phyloP scores from a whole-genome alignment of 2,113 vertebrate species.

The Bos javanicus region DNA sequence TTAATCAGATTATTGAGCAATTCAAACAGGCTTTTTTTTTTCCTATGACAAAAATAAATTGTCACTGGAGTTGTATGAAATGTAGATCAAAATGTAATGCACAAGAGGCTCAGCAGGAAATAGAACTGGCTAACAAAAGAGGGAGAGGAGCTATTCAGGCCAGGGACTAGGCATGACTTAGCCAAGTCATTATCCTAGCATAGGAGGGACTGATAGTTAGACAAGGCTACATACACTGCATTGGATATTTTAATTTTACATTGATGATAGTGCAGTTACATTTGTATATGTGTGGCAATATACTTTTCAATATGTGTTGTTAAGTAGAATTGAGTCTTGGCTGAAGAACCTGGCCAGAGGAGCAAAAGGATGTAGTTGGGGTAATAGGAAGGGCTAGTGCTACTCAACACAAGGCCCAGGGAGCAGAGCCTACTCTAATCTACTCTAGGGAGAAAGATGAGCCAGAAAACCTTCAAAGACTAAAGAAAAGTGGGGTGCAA shows the following conservation, averaged over 20 bases:
- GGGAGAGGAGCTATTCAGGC: neutral
- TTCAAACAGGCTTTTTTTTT: neutral
- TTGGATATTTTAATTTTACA: neutral
- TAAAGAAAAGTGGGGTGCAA: neutral
- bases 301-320: neutral
- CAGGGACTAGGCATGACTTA: accelerated
- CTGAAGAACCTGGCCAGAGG: neutral
- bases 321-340: neutral
- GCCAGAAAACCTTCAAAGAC: neutral
- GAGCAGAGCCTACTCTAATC: neutral
- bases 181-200: neutral
- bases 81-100: neutral
- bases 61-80: neutral
- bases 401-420: neutral
- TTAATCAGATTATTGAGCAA: neutral
- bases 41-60: neutral
- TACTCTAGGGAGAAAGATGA: neutral
- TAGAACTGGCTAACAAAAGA: neutral
- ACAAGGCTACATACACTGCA: neutral
- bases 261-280: neutral
- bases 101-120: neutral
- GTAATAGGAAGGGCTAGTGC: neutral
- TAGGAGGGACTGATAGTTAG: neutral
- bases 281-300: neutral
- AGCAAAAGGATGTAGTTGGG: neutral